Evolutionary conservation across 2,888 invertebrate species (phyloP), one percentile per base, ranked within the genome.

Genomic region (Spatulosminthurus flaviceps): DNA sequence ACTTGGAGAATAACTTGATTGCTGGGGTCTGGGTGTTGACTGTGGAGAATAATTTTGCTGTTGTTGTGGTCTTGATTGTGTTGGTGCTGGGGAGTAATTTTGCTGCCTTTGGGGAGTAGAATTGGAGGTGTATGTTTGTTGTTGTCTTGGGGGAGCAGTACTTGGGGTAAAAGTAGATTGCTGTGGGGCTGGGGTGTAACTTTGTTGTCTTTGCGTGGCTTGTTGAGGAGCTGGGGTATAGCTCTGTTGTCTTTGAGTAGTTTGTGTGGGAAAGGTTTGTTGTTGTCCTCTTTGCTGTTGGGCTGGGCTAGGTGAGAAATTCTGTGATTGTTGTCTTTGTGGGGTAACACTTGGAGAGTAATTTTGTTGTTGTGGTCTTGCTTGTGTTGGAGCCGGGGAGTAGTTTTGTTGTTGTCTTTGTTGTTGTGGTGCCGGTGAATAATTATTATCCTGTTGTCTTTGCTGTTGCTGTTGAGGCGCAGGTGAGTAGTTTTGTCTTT

Each of bases 371-470:
- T 75, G 61, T 1, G 24, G 75, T 16, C 51, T 51, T 51, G 16
- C 1, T 22, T 24, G 75, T 19, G 42, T 2, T 42, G 72, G 42
- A 19, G 11, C 11, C 1, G 21, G 43, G 11, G 43, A 11, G 61
- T 28, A 60, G 21, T 74, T 74, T 28, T 77, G 67, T 69, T 77
- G 77, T 69, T 67, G 42, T n/a, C n/a, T 26, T 28, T 69, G 41
- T n/a, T 11, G 34, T 51, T 77, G 77, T 41, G 66, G 75, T 19
- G 64, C 13, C 2, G 42, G 72, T 11, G 9, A 19, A 21, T 21
- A 19, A 13, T 16, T 72, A 7, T 4, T n/a, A 29, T n/a, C 29
- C 43, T 29, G 70, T 21, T 70, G 70, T 21, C 16, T 5, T 24
- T 69, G 69, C 11, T 69, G 7, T 24, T 69, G 29, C 19, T 70